phyloP scores from a whole-genome alignment of 1,140 invertebrate genomes.

The Cydia fagiglandana region DNA sequence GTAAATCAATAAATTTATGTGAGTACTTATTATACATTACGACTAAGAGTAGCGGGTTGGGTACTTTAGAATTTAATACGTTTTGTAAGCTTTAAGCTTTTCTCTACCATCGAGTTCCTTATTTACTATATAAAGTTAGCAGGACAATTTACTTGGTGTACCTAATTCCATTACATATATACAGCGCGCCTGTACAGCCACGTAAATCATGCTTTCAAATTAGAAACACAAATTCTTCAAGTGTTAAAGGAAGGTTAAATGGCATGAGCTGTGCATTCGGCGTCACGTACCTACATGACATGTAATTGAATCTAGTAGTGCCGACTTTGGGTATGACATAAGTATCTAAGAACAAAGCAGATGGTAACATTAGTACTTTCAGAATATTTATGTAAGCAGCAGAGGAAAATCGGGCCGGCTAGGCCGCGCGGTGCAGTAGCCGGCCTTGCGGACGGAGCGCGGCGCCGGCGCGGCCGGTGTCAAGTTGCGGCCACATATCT shows the following conservation, averaged over 20 bases:
- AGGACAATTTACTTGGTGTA: neutral
- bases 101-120: neutral
- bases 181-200: too few relatives aligned
- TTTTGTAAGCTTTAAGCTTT: slow-evolving; percentile 12
- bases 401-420: slow-evolving; percentile 33
- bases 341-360: too few relatives aligned
- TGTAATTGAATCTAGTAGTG: too few relatives aligned
- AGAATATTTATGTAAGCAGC: neutral
- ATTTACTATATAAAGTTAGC: too few relatives aligned
- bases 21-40: slow-evolving; percentile 40
- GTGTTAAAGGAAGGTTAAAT: too few relatives aligned
- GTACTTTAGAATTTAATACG: slow-evolving; percentile 35
- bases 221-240: too few relatives aligned
- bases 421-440: slow-evolving; percentile 73
- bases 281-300: too few relatives aligned
- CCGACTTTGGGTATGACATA: too few relatives aligned
- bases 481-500: slow-evolving; percentile 70
- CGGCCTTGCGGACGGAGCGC: slow-evolving; percentile 64
- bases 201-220: too few relatives aligned
- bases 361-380: neutral
- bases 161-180: too few relatives aligned
- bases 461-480: slow-evolving; percentile 50
- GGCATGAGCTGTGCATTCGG: too few relatives aligned
- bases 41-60: slow-evolving; percentile 53
- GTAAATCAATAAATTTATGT: slow-evolving; percentile 70